Base-by-base conservation (phyloP, 2,113 vertebrate species). In the Hemichromis elongatus region DNA sequence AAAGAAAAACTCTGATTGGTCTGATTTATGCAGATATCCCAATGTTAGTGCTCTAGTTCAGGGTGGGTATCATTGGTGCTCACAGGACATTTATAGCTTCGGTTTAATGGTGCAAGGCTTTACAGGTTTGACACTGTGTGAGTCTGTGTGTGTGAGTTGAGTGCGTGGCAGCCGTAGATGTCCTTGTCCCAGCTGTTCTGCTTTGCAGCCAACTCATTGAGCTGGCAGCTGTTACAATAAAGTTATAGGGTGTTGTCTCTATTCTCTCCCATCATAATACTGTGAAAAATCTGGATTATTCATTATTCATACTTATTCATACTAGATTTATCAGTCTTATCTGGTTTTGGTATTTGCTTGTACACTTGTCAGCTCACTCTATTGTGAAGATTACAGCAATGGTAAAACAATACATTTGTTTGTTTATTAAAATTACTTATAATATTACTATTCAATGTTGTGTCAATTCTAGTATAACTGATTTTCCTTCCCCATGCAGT, bases 161-260 rank as follows among this genome's bases (percentile, higher is more conserved):
- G 77, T 85, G 81, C 57, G 75, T 63, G 84, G 80, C 85, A 93
- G 91, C 89, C 92, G 90, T 77, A 81, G 61, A 82, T 57, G 68
- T 81, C 85, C 56, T 79, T 70, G 66, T 86, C 90, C 90, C 93
- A 95, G 92, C 92, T 95, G 93, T 88, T 93, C 79, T 82, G 80
- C 45, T 89, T 87, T 83, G 83, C 84, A 92, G 92, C 91, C 93
- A 94, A 89, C 6, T 90, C 79, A 90, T 4, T 75, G 83, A 84
- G 89, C 81, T 90, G 82, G 86, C 91, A 94, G 92, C 91, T 94
- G 92, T 81, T 90, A 86, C 78, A 81, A 87, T 94, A 77, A 89
- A 87, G 79, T 85, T 88, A 82, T 83, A 85, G 68, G 40, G 77
- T 24, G 37, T 55, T 24, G 56, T 84, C 45, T 92, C 54, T 26